Percentiles rank a stretch among this genome's conserved stretches.
Conservation (phyloP, 2,113 vertebrate species). For the Pelobates fuscus region DNA sequence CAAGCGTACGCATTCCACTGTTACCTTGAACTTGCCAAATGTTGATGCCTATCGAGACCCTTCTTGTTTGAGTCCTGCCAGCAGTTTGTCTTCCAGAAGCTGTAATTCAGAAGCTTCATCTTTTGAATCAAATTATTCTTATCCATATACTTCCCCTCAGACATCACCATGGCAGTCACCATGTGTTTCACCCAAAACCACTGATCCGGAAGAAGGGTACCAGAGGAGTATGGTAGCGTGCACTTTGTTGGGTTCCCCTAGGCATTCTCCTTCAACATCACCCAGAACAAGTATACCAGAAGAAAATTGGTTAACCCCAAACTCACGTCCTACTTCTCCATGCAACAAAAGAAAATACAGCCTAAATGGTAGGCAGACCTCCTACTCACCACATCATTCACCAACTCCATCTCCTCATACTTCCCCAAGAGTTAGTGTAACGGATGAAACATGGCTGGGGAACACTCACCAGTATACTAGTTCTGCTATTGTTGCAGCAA, state of each 20-base stretch:
- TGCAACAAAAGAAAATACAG: slow-evolving; percentile 90
- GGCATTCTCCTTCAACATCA: slow-evolving; percentile 84
- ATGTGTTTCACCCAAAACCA: slow-evolving; percentile 89
- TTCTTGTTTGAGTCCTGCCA: slow-evolving; percentile 90
- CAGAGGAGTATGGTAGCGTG: slow-evolving; percentile 83
- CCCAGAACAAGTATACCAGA: slow-evolving; percentile 84
- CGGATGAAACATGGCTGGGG: slow-evolving; percentile 86
- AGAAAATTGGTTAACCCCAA: slow-evolving; percentile 83
- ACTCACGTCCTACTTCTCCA: slow-evolving; percentile 83
- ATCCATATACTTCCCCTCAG: slow-evolving; percentile 89
- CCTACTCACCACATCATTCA: slow-evolving; percentile 84
- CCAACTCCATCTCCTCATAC: slow-evolving; percentile 82
- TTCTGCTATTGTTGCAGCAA: slow-evolving; percentile 92
- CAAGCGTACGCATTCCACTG: slow-evolving; percentile 82
- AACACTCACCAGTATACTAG: slow-evolving; percentile 94
- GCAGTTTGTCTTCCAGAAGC: slow-evolving; percentile 93
- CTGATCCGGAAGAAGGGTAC: slow-evolving; percentile 72
- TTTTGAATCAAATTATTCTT: slow-evolving; percentile 92
- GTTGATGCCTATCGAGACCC: slow-evolving; percentile 92
- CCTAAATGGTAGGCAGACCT: slow-evolving; percentile 80
- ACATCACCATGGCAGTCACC: slow-evolving; percentile 97
- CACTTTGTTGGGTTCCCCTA: slow-evolving; percentile 80
- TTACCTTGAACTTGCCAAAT: slow-evolving; percentile 86
- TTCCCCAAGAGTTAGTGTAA: slow-evolving; percentile 84
- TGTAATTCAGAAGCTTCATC: slow-evolving; percentile 95